These are phyloP conservation scores for Zhuqinia jingwanae DNA, from an alignment of 2,888 invertebrate species.

Conservation along the genomic window DNA sequence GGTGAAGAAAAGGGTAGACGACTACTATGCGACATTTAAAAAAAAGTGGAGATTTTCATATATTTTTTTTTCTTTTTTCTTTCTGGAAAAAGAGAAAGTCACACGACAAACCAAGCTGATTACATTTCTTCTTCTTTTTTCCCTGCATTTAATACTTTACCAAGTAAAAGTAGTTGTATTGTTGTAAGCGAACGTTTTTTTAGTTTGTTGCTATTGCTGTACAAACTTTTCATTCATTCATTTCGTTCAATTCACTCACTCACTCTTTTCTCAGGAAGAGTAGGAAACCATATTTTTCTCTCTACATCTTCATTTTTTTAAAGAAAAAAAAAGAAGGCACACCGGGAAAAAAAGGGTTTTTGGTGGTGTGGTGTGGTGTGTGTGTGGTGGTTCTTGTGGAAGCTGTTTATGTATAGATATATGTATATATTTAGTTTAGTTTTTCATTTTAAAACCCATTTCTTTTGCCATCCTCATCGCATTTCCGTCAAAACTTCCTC, in stretches of 20 bases:
- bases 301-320: not conserved
- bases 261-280: no score
- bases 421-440: slow-evolving; percentile 12
- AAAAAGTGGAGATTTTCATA: slow-evolving; percentile 11
- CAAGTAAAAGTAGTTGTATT: not conserved
- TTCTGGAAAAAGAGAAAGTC: slow-evolving; percentile 25
- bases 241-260: no score
- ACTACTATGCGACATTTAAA: not conserved
- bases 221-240: no score
- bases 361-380: no score
- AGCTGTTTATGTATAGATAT: not conserved
- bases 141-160: not conserved
- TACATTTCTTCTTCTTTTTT: slow-evolving; percentile 54
- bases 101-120: slow-evolving; percentile 43
- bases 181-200: no score
- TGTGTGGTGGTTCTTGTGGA: not conserved
- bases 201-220: no score
- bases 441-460: no score
- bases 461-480: slow-evolving; percentile 20
- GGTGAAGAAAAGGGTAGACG: not conserved
- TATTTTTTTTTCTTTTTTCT: not conserved
- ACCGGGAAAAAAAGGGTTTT: no score
- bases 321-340: not conserved
- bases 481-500: slow-evolving; percentile 45
- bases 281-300: no score